phyloP scores from a whole-genome alignment of 2,888 invertebrate genomes.

The Melanophora roralis region DNA sequence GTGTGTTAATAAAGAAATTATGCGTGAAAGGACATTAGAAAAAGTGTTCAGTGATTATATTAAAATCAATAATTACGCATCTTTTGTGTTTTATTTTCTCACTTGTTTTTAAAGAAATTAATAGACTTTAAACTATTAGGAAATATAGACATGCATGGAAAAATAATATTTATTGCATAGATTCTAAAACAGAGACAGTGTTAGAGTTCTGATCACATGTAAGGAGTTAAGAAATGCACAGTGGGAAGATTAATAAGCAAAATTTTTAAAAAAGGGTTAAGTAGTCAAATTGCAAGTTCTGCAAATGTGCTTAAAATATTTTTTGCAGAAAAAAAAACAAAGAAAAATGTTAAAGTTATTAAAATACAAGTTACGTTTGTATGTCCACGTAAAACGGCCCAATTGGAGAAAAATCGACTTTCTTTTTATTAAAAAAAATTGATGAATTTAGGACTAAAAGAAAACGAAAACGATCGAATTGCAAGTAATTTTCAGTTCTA shows the following conservation, averaged over 20 bases:
- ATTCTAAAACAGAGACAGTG: background rate
- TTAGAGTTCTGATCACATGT: background rate
- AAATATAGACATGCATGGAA: background rate
- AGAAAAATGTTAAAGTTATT: too few relatives aligned
- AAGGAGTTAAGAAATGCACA: background rate
- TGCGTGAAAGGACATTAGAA: conserved; percentile 55
- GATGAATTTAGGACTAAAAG: background rate
- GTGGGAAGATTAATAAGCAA: background rate
- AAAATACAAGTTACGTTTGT: too few relatives aligned
- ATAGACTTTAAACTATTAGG: conserved; percentile 1
- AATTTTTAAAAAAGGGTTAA: background rate
- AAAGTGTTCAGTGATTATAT: conserved; percentile 39
- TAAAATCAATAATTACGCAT: conserved; percentile 59
- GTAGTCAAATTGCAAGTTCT: too few relatives aligned
- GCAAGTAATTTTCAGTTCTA: background rate
- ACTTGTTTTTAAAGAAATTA: conserved; percentile 38
- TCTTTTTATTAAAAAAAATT: too few relatives aligned
- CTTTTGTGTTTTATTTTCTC: conserved; percentile 22
- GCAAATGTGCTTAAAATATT: too few relatives aligned
- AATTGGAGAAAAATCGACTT: too few relatives aligned
- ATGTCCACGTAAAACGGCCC: too few relatives aligned
- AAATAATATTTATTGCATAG: conserved; percentile 27
- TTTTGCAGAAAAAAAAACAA: too few relatives aligned
- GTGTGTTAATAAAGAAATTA: conserved; percentile 37
- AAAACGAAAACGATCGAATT: background rate